phyloP scores from a whole-genome alignment of 1,140 invertebrate species.

The Pararge aegeria region DNA sequence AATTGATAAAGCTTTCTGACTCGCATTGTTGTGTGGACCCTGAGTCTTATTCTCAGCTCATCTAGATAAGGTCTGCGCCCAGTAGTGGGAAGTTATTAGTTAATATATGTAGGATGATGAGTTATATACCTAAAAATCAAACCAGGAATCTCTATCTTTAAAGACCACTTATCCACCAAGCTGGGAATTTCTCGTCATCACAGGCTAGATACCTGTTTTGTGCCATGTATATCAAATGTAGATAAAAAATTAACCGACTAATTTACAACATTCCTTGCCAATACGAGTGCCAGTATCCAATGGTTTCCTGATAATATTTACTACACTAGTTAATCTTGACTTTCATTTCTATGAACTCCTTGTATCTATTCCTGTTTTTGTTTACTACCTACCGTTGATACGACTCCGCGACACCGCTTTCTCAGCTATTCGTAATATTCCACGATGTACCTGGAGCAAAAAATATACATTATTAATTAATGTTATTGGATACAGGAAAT shows the following conservation, averaged over 20 bases:
- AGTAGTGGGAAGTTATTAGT: too few relatives aligned
- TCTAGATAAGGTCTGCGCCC: too few relatives aligned
- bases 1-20: too few relatives aligned
- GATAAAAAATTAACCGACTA: conserved; percentile 6
- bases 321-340: conserved; percentile 6
- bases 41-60: too few relatives aligned
- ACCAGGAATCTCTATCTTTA: too few relatives aligned
- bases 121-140: too few relatives aligned
- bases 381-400: conserved; percentile 16
- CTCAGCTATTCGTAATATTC: conserved; percentile 11
- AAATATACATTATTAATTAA: conserved; percentile 3
- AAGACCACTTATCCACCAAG: too few relatives aligned
- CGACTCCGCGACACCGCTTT: conserved; percentile 5
- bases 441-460: conserved; percentile 15
- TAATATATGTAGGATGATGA: too few relatives aligned
- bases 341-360: conserved; percentile 22
- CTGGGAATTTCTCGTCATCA: too few relatives aligned
- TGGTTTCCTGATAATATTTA: conserved; percentile 16
- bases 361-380: conserved; percentile 14
- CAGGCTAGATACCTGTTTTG: too few relatives aligned
- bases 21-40: too few relatives aligned
- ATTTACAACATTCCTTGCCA: neutral
- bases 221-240: neutral
- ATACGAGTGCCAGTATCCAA: neutral
- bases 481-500: neutral